Percentiles rank a stretch among this genome's conserved stretches.
These are phyloP conservation scores for Drosophila atripex DNA, from an alignment of 2,888 invertebrate species.

Conservation along the genomic window DNA sequence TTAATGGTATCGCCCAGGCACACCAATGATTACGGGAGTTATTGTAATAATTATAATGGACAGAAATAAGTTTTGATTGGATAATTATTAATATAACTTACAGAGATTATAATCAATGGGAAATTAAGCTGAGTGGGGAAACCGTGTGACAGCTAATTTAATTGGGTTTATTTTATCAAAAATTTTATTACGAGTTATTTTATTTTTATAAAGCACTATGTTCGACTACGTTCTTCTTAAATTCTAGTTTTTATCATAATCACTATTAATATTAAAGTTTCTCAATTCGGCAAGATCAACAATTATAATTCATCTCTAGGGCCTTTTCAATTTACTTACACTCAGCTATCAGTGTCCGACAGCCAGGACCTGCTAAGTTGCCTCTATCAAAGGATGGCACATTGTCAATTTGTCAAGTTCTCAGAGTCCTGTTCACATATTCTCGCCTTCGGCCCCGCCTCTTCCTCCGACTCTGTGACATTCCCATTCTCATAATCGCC, in stretches of 20 bases:
- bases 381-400: constrained; percentile 31
- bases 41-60: constrained; percentile 47
- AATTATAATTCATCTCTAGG: constrained; percentile 4
- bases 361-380: constrained; percentile 1
- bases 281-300: neutral
- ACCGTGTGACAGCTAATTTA: constrained; percentile 11
- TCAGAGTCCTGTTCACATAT: constrained; percentile 42
- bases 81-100: constrained; percentile 33
- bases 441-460: constrained; percentile 8
- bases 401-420: constrained; percentile 53
- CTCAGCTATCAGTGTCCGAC: constrained; percentile 4
- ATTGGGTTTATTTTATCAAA: constrained; percentile 9
- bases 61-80: constrained; percentile 45
- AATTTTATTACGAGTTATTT: neutral
- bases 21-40: constrained; percentile 32
- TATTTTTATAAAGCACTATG: too few relatives aligned
- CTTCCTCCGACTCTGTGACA: neutral
- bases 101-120: constrained; percentile 9
- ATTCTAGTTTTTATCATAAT: too few relatives aligned
- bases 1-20: constrained; percentile 47
- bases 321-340: neutral
- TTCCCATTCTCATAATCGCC: constrained; percentile 16
- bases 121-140: constrained; percentile 24
- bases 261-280: neutral
- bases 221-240: too few relatives aligned